These are phyloP conservation scores for Vulpes ferrilata DNA, from an alignment of 2,113 vertebrate genomes.

Conservation along the genomic window DNA sequence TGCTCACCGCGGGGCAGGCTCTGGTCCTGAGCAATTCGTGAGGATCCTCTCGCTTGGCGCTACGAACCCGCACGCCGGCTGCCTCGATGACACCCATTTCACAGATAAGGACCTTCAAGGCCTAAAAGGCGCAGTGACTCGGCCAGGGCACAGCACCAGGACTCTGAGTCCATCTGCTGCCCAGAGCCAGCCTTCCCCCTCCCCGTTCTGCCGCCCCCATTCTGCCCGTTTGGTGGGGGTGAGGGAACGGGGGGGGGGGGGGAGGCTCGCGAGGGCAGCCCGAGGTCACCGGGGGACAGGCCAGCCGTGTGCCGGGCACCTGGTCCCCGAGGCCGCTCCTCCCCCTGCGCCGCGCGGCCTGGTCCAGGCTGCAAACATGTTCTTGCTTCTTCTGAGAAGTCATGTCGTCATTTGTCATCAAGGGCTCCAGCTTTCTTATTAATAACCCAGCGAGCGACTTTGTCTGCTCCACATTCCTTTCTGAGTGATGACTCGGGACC, in stretches of 20 bases:
- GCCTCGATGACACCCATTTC: background rate
- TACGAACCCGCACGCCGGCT: background rate
- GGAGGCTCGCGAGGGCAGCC: background rate
- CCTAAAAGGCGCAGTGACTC: background rate
- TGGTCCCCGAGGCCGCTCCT: background rate
- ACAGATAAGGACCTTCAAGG: background rate
- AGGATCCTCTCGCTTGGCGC: background rate
- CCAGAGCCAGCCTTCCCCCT: background rate
- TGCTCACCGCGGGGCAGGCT: accelerated
- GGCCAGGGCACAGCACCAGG: background rate
- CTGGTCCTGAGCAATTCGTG: background rate
- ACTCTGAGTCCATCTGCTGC: background rate
- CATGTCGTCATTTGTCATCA: conserved; percentile 84
- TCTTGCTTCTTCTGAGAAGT: conserved; percentile 38
- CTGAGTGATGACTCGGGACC: conserved; percentile 81
- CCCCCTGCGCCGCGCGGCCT: accelerated
- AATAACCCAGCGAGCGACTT: conserved; percentile 82
- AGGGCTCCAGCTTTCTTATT: conserved; percentile 82
- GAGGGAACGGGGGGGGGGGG: background rate
- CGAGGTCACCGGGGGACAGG: background rate
- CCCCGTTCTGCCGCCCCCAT: background rate
- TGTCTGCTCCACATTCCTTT: conserved; percentile 82
- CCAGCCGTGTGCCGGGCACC: background rate
- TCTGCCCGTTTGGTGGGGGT: background rate
- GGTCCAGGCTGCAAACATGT: accelerated